Conservation (phyloP, 2,113 vertebrate species). For the Clarias magur region DNA sequence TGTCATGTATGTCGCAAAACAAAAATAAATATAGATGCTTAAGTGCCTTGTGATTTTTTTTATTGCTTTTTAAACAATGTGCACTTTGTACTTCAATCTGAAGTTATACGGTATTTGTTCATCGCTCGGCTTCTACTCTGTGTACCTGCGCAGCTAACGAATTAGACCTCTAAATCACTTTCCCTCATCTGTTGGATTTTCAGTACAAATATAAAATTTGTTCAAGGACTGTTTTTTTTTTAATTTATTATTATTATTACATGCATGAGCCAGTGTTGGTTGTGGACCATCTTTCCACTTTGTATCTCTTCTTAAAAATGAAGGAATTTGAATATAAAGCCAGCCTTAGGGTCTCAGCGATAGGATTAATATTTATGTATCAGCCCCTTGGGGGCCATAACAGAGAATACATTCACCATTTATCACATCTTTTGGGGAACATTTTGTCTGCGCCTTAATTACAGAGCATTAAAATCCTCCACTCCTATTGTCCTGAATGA, state of each 20-base stretch:
- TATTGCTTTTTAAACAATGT: constrained; percentile 13
- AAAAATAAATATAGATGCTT: constrained; percentile 5
- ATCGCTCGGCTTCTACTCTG: neutral
- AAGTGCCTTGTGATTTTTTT: constrained; percentile 2
- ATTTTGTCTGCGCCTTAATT: constrained; percentile 79
- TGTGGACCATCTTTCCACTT: constrained; percentile 65
- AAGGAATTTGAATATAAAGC: constrained; percentile 70
- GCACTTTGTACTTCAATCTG: neutral
- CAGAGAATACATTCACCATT: constrained; percentile 78
- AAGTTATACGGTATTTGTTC: neutral
- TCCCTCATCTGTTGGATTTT: neutral
- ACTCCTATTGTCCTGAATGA: constrained; percentile 67
- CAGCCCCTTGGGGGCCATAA: constrained; percentile 76
- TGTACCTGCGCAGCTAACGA: neutral
- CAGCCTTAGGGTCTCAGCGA: constrained; percentile 73
- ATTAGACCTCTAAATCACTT: constrained; percentile 11
- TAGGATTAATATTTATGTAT: constrained; percentile 79
- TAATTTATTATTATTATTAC: constrained; percentile 8
- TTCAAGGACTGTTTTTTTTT: neutral
- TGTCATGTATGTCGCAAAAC: constrained; percentile 17
- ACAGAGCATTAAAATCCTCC: constrained; percentile 74
- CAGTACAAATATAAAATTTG: neutral
- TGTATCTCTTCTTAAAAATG: constrained; percentile 65
- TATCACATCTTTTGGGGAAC: constrained; percentile 76
- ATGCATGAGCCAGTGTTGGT: constrained; percentile 55